Evolutionary conservation across 2,113 vertebrate genomes (phyloP).

Genomic region (Lagenorhynchus albirostris): DNA sequence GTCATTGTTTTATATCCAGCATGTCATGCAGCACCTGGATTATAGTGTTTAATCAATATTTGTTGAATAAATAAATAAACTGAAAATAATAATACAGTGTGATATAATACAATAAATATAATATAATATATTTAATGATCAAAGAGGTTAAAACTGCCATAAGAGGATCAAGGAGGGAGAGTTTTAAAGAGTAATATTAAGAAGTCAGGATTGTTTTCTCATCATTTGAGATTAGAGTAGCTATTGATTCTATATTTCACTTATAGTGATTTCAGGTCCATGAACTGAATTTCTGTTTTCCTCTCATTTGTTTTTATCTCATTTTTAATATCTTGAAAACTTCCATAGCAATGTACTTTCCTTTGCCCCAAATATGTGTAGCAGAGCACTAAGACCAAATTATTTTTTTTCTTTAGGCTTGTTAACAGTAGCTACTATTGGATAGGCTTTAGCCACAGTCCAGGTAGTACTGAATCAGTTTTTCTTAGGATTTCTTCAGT

Average conservation of each 20-base stretch:
- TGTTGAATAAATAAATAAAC: background rate
- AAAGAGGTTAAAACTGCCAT: background rate
- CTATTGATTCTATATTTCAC: constrained; percentile 57
- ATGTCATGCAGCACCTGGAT: background rate
- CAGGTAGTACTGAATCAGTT: background rate
- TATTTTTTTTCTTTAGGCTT: background rate
- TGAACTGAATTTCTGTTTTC: constrained; percentile 33
- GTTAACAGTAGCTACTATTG: background rate
- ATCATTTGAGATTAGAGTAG: background rate
- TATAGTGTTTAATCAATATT: background rate
- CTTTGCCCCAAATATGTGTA: background rate
- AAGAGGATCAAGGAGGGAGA: background rate
- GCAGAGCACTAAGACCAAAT: background rate
- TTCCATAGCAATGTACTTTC: background rate
- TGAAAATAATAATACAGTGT: background rate
- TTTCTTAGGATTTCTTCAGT: background rate
- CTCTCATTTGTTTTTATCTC: constrained; percentile 50
- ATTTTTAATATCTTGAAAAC: constrained; percentile 46
- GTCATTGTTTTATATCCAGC: background rate
- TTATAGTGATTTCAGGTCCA: constrained; percentile 38
- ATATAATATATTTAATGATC: background rate
- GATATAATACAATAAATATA: background rate
- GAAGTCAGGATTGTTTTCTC: background rate
- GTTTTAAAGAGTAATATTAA: background rate
- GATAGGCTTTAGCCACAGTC: background rate